A percentile compares a stretch with the other conserved stretches of the same genome.
Conservation (phyloP, 2,888 invertebrate genomes). For the Iphiclides podalirius region DNA sequence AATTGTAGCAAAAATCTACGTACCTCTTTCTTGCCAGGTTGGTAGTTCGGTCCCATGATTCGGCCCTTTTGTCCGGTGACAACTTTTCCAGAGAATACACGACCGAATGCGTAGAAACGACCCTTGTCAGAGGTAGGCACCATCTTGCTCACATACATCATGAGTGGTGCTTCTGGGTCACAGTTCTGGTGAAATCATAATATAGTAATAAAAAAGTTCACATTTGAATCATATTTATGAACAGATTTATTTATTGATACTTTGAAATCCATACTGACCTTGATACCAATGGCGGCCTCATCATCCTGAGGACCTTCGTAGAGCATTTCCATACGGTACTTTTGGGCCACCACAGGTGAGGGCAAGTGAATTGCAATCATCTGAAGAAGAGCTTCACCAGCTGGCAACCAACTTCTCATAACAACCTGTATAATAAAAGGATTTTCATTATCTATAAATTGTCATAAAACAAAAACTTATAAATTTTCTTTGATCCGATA, state of each 20-base stretch:
- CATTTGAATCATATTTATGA: no score
- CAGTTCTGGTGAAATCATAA: constrained; percentile 85
- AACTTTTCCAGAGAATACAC: constrained; percentile 98
- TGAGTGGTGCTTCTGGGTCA: constrained; percentile 97
- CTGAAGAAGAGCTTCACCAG: constrained; percentile 99
- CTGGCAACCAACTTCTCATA: constrained; percentile 99
- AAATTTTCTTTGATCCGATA: not conserved
- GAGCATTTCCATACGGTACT: constrained; percentile 99
- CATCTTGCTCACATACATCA: constrained; percentile 99
- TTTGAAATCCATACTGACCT: constrained; percentile 61
- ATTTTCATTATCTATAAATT: not conserved
- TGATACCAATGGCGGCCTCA: constrained; percentile 94
- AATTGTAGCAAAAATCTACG: no score
- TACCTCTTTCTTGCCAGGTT: constrained; percentile 97
- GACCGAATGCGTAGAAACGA: constrained; percentile 99
- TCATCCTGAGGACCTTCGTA: constrained; percentile 99
- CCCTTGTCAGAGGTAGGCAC: constrained; percentile 99
- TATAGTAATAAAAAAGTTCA: no score
- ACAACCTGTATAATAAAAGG: constrained; percentile 82
- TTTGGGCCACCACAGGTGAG: constrained; percentile 98
- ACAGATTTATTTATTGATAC: no score
- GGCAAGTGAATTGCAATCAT: constrained; percentile 99
- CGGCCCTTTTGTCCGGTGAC: constrained; percentile 95
- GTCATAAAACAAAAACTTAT: not conserved
- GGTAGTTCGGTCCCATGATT: constrained; percentile 99